Conservation (phyloP, 2,797 vertebrate genomes). For the Coccyzus lansbergi region DNA sequence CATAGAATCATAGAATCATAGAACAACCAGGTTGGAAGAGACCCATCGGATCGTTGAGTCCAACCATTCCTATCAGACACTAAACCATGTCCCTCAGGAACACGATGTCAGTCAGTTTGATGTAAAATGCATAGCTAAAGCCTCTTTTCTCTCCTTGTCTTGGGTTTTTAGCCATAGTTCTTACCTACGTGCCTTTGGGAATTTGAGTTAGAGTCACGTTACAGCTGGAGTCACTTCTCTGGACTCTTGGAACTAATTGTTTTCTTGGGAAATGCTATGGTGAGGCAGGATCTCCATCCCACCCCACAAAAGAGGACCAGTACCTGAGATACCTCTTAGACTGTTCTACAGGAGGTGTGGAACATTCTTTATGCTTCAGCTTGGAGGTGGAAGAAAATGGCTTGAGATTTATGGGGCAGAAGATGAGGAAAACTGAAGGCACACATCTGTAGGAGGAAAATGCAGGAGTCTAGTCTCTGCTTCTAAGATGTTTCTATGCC, state of each 20-base stretch:
- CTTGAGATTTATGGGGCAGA: neutral
- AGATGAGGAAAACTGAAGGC: neutral
- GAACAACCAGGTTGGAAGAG: too few relatives aligned
- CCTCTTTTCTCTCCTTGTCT: neutral
- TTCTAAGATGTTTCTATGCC: neutral
- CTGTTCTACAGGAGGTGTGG: neutral
- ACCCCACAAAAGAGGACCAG: neutral
- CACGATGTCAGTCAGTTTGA: neutral
- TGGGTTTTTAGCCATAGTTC: neutral
- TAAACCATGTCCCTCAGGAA: too few relatives aligned
- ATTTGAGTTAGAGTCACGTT: neutral
- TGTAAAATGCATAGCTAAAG: neutral
- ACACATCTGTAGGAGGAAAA: neutral
- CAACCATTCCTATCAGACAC: too few relatives aligned
- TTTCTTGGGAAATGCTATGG: neutral
- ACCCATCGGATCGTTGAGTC: too few relatives aligned
- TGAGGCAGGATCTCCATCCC: neutral
- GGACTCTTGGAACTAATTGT: neutral
- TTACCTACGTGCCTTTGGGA: neutral
- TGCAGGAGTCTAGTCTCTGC: neutral
- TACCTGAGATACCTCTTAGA: neutral
- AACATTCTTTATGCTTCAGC: neutral
- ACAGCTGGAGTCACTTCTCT: neutral
- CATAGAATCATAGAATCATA: too few relatives aligned
- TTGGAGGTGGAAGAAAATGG: neutral